phyloP scores from a whole-genome alignment of 2,113 vertebrate genomes.

The Onychostruthus taczanowskii region DNA sequence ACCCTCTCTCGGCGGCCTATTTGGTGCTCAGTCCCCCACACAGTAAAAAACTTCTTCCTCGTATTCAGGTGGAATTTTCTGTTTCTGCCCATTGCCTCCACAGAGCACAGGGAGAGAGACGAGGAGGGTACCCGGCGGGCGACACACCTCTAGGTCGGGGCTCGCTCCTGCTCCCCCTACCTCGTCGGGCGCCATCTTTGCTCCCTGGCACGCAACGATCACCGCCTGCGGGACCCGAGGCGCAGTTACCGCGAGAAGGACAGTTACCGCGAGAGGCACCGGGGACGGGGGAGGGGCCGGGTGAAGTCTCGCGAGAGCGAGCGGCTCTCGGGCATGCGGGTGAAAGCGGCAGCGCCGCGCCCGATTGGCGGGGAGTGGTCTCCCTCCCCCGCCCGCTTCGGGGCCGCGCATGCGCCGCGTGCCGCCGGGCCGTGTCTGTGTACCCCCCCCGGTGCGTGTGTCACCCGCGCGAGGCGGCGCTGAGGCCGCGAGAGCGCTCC shows the following conservation, averaged over 20 bases:
- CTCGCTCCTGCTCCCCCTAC: rapidly evolving
- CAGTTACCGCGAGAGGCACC: background rate
- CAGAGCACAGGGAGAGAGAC: background rate
- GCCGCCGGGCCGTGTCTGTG: background rate
- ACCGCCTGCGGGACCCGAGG: rapidly evolving
- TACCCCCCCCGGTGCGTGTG: conserved; percentile 1
- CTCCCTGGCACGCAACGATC: rapidly evolving
- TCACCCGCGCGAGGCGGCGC: background rate
- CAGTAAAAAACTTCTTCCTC: too few species aligned
- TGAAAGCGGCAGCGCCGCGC: background rate
- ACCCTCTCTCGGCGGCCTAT: background rate
- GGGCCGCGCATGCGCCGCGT: background rate
- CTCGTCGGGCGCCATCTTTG: rapidly evolving
- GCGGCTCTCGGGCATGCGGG: background rate
- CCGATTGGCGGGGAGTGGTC: background rate
- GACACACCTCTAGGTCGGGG: rapidly evolving
- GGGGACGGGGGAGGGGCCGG: rapidly evolving
- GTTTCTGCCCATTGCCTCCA: background rate
- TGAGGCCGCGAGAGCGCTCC: background rate
- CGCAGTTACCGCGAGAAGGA: rapidly evolving
- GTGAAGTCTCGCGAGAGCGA: background rate
- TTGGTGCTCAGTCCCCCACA: background rate
- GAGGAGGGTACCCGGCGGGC: rapidly evolving
- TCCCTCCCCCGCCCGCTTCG: background rate
- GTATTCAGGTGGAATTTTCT: background rate